Evolutionary conservation across 1,140 invertebrate genomes (phyloP).

Genomic region (Pseudomyrmex dendroicus): DNA sequence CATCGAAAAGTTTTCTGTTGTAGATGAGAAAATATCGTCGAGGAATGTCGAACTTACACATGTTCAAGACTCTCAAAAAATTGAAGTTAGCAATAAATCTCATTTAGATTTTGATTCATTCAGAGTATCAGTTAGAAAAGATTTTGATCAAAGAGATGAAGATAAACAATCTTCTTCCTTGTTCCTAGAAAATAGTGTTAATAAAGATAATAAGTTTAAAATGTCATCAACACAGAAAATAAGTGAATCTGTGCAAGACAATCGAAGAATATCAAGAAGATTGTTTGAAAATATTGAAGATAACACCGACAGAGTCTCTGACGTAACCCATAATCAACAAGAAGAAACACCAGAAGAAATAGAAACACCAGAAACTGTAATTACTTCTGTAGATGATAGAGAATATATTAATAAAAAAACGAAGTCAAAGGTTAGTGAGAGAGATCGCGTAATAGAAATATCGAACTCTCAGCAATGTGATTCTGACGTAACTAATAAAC

Average conservation of each 20-base stretch:
- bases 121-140: neutral
- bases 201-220: neutral
- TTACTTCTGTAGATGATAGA: neutral
- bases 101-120: neutral
- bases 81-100: constrained; percentile 39
- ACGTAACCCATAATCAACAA: neutral
- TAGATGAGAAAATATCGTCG: neutral
- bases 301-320: neutral
- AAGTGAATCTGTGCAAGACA: neutral
- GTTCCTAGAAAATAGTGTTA: neutral
- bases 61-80: constrained; percentile 63
- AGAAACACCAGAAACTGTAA: neutral
- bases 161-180: neutral
- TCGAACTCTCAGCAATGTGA: neutral
- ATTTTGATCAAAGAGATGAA: neutral
- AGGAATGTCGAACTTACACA: neutral
- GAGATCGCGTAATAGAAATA: constrained; percentile 9
- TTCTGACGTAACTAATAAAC: neutral
- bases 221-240: neutral
- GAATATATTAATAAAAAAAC: neutral
- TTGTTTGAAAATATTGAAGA: constrained; percentile 60
- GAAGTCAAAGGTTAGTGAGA: constrained; percentile 1
- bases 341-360: neutral
- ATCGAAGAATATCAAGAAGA: constrained; percentile 41
- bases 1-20: neutral